Evolutionary conservation across 2,797 vertebrate species (phyloP).

Genomic region (Mormyrops boulengeri): DNA sequence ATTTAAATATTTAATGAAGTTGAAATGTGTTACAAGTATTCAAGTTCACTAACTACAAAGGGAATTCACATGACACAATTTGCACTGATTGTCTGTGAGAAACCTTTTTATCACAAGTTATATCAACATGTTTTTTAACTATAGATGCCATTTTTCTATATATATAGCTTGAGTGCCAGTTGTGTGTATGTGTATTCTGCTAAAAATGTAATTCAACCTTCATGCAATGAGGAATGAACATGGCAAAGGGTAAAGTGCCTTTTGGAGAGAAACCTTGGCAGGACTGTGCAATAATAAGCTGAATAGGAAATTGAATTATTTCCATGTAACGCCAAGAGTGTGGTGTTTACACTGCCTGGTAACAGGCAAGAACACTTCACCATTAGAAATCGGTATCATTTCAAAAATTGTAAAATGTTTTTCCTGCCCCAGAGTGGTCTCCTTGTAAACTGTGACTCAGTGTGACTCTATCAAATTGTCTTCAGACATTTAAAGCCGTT

Average conservation of each 20-base stretch:
- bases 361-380: background rate
- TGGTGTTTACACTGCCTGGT: background rate
- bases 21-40: constrained; percentile 15
- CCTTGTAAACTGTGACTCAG: constrained; percentile 64
- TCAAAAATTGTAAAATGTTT: background rate
- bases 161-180: constrained; percentile 45
- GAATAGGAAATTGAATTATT: background rate
- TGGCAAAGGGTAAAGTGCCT: constrained; percentile 63
- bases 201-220: constrained; percentile 10
- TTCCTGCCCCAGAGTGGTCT: constrained; percentile 53
- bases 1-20: constrained; percentile 28
- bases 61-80: constrained; percentile 40
- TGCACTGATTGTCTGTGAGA: constrained; percentile 44
- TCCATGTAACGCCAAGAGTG: background rate
- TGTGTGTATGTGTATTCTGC: constrained; percentile 34
- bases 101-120: constrained; percentile 33
- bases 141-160: constrained; percentile 46
- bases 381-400: background rate
- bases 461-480: constrained; percentile 48
- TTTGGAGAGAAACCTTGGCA: constrained; percentile 55
- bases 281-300: constrained; percentile 68
- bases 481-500: constrained; percentile 60
- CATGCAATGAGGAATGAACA: constrained; percentile 28
- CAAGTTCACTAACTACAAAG: constrained; percentile 45
- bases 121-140: constrained; percentile 17